Evolutionary conservation across 2,113 vertebrate genomes (phyloP), one percentile per base, ranked within the genome.

Genomic region (Tauraco erythrolophus): DNA sequence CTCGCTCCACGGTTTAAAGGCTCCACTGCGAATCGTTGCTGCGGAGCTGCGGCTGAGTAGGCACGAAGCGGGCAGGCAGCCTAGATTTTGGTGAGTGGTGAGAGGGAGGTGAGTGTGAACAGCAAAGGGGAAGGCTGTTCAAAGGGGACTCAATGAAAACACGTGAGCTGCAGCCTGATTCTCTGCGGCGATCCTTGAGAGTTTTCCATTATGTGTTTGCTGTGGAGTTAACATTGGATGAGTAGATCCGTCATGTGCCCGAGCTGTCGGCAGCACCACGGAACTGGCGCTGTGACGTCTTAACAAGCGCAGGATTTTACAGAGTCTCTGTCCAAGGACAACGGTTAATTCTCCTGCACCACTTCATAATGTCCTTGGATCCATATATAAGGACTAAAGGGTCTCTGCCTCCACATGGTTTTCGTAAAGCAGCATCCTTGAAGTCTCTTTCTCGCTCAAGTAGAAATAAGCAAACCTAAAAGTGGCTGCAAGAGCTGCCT

Each of bases 1-100:
- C 27, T 72, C 5, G 0, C 17, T 27, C 27, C 25, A 1, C 0
- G 0, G 10, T 28, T 66, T 53, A 4, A 0, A n/a, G 71, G 48
- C 41, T 68, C 35, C 0, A 2, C 39, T 16, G 43, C 5, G 19
- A 14, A 11, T 10, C 3, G 3, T 21, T 21, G 25, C 53, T 45
- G 41, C 2, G 3, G 35, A 33, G 19, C 58, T 31, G 84, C 25
- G 58, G 7, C 45, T 7, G 39, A 3, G 21, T 10, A 28, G 54
- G 74, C 4, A 2, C 37, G 8, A 4, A 41, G 41, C 4, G 30
- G 65, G 39, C 39, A 43, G 70, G 45, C 33, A 6, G 50, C 6
- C n/a, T 37, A 1, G 11, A 0, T 41, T 14, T 41, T 21, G 48
- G 31, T 24, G 35, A 45, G 46, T 11, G 45, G 24, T 7, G 8